A percentile compares a stretch with the other conserved stretches of the same genome.
These are phyloP conservation scores for Drosophila triauraria DNA, from an alignment of 1,140 invertebrate species.

Conservation along the genomic window DNA sequence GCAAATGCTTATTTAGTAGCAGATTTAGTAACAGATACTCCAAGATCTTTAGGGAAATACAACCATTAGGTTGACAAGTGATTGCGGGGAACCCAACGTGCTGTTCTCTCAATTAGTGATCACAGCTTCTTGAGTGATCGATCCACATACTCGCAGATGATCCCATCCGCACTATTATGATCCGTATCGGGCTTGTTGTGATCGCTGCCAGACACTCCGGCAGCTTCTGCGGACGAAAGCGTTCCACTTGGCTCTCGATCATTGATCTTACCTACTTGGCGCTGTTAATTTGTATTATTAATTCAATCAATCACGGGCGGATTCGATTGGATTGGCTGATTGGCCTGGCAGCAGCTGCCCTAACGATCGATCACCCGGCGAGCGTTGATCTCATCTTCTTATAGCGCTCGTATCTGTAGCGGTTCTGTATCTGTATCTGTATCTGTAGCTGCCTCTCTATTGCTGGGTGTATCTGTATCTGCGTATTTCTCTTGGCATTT, in stretches of 20 bases:
- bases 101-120: conserved; percentile 11
- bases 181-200: conserved; percentile 39
- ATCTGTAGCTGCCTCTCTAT: neutral
- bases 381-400: conserved; percentile 70
- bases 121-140: conserved; percentile 6
- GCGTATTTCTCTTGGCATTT: conserved; percentile 65
- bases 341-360: conserved; percentile 63
- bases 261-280: conserved; percentile 80
- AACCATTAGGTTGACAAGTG: neutral
- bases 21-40: neutral
- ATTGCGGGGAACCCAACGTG: neutral
- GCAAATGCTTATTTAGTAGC: too few relatives aligned
- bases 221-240: conserved; percentile 40
- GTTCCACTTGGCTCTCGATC: conserved; percentile 57
- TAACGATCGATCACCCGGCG: conserved; percentile 55
- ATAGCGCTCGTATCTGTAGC: conserved; percentile 22
- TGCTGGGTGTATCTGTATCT: conserved; percentile 29
- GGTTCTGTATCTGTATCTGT: conserved; percentile 22
- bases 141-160: neutral
- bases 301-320: conserved; percentile 76
- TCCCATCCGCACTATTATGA: conserved; percentile 31
- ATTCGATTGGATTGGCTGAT: conserved; percentile 33
- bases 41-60: neutral
- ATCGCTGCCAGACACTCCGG: conserved; percentile 31
- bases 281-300: conserved; percentile 81